Base-by-base conservation (phyloP, 1,140 invertebrate genomes). In the Philotrypesis tridentata region DNA sequence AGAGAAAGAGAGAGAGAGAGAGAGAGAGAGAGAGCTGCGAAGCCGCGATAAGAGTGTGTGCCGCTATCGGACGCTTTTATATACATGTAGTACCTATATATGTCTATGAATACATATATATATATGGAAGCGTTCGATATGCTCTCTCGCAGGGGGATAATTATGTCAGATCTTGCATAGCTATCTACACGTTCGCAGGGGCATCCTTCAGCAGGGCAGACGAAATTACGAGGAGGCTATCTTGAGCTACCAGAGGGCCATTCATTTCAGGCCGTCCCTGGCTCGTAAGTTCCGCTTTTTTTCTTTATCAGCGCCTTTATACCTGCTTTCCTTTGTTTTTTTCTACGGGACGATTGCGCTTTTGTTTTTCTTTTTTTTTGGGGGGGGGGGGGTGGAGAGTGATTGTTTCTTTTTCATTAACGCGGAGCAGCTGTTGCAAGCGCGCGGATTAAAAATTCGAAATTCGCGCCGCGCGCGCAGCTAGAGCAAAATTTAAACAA, bases 191-290 rank as follows among this genome's bases (percentile, higher is more conserved):
- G 40, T 77, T 72, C 95, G 70, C 95, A 99, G 98, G 88, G 98
- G 98, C 79, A 96, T 98, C 87, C 92, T 99, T 86, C 94, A 97
- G 85, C 98, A 99, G 92, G 96, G 97, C 85, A 95, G 97, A 92
- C 95, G 96, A 87, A 93, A 97, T 86, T 96, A 96, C 88, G 94
- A 97, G 85, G 96, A 98, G 89, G 97, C 98, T 67, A 95, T 99
- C 84, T 94, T 96, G 88, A 98, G 96, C 91, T 99, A 99, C 92
- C 95, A 97, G 90, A 94, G 95, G 80, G 98, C 98, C 43, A 98
- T 99, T 88, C 95, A 97, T 89, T 99, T 96, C 92, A 94, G 98
- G 90, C 97, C 98, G 72, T 97, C 97, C 82, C 94, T 99, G 91
- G 97, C 98, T 89, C 94, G 98, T 99, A 94, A 97, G 97, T 96